phyloP scores from a whole-genome alignment of 2,113 vertebrate species.

The Ictalurus furcatus region DNA sequence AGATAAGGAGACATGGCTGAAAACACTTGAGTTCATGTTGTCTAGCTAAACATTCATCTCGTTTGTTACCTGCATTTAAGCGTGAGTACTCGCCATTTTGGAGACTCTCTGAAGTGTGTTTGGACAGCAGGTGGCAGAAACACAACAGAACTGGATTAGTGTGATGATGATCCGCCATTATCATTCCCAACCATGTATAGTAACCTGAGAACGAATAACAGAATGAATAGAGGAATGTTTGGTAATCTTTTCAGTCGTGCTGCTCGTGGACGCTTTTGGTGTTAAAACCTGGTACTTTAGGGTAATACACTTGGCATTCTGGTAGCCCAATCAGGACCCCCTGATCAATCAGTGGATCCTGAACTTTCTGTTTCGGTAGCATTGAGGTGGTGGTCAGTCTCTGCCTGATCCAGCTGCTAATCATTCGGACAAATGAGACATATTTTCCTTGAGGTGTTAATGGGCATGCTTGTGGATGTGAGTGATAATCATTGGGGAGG shows the following conservation, averaged over 20 bases:
- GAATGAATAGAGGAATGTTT: not conserved
- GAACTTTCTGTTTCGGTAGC: no score
- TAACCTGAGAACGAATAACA: slow-evolving; percentile 71
- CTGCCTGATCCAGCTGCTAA: no score
- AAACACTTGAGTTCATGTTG: not conserved
- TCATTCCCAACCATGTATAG: slow-evolving; percentile 85
- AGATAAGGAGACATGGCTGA: not conserved
- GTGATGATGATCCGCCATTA: slow-evolving; percentile 85
- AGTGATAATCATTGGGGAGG: no score
- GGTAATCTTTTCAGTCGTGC: not conserved
- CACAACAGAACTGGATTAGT: slow-evolving; percentile 83
- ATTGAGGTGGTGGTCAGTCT: no score
- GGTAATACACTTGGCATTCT: not conserved
- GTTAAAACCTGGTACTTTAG: not conserved
- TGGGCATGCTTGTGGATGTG: no score
- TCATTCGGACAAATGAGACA: no score
- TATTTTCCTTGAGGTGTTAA: no score
- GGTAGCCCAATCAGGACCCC: not conserved
- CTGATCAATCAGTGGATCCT: no score
- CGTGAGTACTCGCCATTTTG: slow-evolving; percentile 53
- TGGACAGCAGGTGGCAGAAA: slow-evolving; percentile 82
- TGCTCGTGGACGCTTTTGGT: not conserved
- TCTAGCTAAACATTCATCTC: not conserved
- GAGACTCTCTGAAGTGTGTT: slow-evolving; percentile 47
- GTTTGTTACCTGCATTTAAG: slow-evolving; percentile 62